These are phyloP conservation scores for Mesocricetus auratus DNA, from an alignment of 2,113 vertebrate genomes.

Conservation along the genomic window DNA sequence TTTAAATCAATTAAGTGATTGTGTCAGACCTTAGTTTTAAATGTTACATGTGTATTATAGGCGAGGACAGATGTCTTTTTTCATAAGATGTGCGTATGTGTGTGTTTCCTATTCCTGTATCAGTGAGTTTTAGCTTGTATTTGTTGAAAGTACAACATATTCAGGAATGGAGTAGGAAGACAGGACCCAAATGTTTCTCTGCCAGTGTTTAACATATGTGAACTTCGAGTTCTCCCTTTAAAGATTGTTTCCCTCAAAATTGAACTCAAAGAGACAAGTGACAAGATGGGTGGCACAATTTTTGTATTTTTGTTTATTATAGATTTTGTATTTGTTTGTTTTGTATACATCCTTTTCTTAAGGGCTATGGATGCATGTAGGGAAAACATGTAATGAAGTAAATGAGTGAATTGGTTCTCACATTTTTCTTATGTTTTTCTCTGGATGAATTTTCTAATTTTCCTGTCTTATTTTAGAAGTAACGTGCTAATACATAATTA, in stretches of 20 bases:
- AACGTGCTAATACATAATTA: conserved; percentile 70
- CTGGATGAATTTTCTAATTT: conserved; percentile 68
- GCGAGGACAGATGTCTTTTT: conserved; percentile 80
- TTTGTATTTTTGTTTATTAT: conserved; percentile 29
- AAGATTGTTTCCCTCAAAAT: conserved; percentile 53
- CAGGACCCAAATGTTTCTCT: conserved; percentile 58
- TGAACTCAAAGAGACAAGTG: conserved; percentile 76
- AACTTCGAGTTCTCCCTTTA: conserved; percentile 70
- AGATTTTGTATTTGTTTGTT: background rate
- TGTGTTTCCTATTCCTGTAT: conserved; percentile 1
- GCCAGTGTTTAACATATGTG: conserved; percentile 28
- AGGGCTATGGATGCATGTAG: conserved; percentile 72
- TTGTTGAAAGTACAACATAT: conserved; percentile 64
- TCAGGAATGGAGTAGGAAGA: conserved; percentile 68
- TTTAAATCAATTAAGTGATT: conserved; percentile 80
- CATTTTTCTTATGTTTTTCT: conserved; percentile 67
- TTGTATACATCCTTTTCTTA: conserved; percentile 42
- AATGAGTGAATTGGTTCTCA: conserved; percentile 67
- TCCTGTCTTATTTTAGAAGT: conserved; percentile 66
- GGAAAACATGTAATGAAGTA: conserved; percentile 68
- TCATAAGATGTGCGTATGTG: conserved; percentile 70
- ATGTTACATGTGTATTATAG: conserved; percentile 78
- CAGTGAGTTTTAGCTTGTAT: conserved; percentile 76
- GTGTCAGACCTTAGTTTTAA: conserved; percentile 82
- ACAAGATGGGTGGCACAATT: conserved; percentile 56